These are phyloP conservation scores for Girardinus metallicus DNA, from an alignment of 2,797 vertebrate species.

Conservation along the genomic window DNA sequence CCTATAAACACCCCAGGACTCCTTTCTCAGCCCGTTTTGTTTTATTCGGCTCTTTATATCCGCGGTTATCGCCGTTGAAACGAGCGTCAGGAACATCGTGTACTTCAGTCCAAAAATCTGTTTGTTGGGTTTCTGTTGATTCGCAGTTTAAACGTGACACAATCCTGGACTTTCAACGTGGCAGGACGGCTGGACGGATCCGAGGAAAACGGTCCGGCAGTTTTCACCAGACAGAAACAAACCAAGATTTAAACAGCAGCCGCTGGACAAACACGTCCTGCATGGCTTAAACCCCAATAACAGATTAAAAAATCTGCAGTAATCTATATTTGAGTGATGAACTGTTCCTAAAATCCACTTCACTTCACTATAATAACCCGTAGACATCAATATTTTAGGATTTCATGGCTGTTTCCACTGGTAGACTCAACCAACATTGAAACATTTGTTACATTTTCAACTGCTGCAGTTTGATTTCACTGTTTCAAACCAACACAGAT, in stretches of 20 bases:
- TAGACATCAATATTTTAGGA: neutral
- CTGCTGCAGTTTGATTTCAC: no score
- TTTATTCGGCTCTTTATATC: neutral
- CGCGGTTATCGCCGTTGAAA: neutral
- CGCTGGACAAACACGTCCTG: neutral
- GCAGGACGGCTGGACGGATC: constrained; percentile 1
- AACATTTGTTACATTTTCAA: no score
- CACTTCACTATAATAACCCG: neutral
- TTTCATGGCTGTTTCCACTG: no score
- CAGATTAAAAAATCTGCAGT: neutral
- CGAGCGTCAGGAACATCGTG: neutral
- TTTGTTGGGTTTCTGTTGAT: constrained; percentile 24
- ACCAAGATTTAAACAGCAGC: neutral
- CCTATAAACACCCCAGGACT: constrained; percentile 1
- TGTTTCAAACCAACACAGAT: no score
- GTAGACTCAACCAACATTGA: no score
- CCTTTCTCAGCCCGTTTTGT: neutral
- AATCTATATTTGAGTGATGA: neutral
- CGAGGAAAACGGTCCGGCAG: neutral
- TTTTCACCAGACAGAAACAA: neutral
- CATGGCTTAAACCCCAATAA: neutral
- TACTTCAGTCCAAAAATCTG: neutral
- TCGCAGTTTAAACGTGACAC: constrained; percentile 21
- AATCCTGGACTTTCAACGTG: constrained; percentile 36
- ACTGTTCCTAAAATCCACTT: neutral